Base-by-base conservation (phyloP, 2,888 invertebrate genomes). In the Drosophila incognita region DNA sequence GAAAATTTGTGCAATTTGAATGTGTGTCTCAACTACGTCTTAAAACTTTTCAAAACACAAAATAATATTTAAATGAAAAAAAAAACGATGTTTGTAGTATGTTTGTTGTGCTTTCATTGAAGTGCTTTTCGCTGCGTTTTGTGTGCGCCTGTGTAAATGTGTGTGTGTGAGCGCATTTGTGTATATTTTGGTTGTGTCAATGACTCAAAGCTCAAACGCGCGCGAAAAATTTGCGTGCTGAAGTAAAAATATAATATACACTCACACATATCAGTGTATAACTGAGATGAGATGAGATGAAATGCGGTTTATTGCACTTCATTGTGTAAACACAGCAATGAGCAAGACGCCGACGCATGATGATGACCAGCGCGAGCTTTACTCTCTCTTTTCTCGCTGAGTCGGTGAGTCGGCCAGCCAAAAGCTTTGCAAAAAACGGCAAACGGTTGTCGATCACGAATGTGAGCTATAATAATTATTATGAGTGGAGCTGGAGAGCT, bases 241-340 rank as follows among this genome's bases (percentile, higher is more conserved):
- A 29, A 80, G 66, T 75, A 77, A 82, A 85, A 85, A 89, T 75
- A 87, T 75, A 76, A 51, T 46, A 65, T 33, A 24, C 38, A 53
- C 31, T 35, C 65, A 56, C n/a, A 52, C 27, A 51, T 51, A n/a
- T 24, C 15, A 24, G 24, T 27, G 27, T 36, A 27, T 40, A 51
- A 24, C 46, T 21, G 21, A 46, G 46, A 46, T 21, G 66, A 79
- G 63, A 58, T 61, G 66, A 76, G 67, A 86, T 65, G 64, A 79
- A 85, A 79, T 73, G 83, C 83, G 81, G 88, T 90, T 86, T 86
- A 81, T 85, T 85, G 90, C 88, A 79, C 86, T 87, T 70, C 71
- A 80, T 80, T 82, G 80, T 85, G 79, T 74, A 87, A 89, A 82
- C 69, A 76, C 52, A 46, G 46, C 46, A 68, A 58, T 61, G 69